Percentiles rank a stretch among this genome's conserved stretches.
These are phyloP conservation scores for Troglohyphantes excavatus DNA, from an alignment of 2,888 invertebrate species.

Conservation along the genomic window DNA sequence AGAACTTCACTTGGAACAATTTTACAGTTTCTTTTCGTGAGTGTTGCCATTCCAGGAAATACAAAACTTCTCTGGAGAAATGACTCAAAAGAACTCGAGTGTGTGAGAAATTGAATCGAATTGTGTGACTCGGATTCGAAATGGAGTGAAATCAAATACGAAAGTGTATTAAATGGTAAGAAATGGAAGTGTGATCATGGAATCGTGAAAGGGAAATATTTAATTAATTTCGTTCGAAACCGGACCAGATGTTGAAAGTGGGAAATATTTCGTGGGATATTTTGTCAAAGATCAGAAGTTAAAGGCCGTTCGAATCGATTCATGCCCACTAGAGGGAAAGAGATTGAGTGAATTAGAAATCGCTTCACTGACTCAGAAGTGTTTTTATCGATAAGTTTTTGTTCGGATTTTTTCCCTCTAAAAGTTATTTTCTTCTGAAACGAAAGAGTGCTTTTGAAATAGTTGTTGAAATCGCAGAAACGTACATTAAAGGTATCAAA, in stretches of 20 bases:
- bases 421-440: no score
- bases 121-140: slow-evolving; percentile 1
- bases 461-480: no score
- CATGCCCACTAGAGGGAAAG: no score
- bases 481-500: no score
- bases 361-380: no score
- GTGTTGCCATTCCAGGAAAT: slow-evolving; percentile 28
- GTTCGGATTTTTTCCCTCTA: no score
- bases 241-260: slow-evolving; percentile 27
- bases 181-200: slow-evolving; percentile 7
- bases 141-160: slow-evolving; percentile 21
- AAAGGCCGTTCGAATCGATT: no score
- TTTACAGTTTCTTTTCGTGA: not conserved
- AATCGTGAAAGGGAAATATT: slow-evolving; percentile 39
- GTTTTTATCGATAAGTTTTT: no score
- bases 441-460: no score
- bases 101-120: slow-evolving; percentile 33
- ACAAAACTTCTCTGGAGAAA: slow-evolving; percentile 37
- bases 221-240: slow-evolving; percentile 51
- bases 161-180: not conserved
- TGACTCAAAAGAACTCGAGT: slow-evolving; percentile 48
- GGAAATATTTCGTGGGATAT: not conserved
- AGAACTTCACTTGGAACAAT: no score
- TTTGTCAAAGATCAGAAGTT: not conserved
- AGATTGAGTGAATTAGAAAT: no score